Percentiles rank a stretch among this genome's conserved stretches.
phyloP scores from a whole-genome alignment of 2,113 vertebrate species.

The Takifugu bimaculatus region DNA sequence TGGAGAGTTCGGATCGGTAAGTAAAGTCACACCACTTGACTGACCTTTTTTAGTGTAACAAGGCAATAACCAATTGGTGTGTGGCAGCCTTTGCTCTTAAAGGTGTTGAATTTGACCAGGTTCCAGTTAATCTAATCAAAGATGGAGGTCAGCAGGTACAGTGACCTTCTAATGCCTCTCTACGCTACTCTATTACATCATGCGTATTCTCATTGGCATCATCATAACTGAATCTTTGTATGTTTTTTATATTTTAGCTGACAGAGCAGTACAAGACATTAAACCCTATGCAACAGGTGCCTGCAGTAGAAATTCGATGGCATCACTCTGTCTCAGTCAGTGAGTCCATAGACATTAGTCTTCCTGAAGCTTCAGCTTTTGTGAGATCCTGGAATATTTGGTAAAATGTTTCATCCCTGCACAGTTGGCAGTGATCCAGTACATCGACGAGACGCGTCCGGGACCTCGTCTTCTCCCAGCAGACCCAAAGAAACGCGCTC shows the following conservation, averaged over 20 bases:
- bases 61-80: conserved; percentile 11
- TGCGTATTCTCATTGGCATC: neutral
- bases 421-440: conserved; percentile 93
- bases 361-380: no score
- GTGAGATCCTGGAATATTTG: neutral
- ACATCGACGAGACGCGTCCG: conserved; percentile 89
- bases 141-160: conserved; percentile 91
- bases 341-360: conserved; percentile 64
- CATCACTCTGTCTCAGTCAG: conserved; percentile 85
- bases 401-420: neutral
- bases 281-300: conserved; percentile 96
- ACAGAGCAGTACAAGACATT: conserved; percentile 80
- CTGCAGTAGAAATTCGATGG: conserved; percentile 90
- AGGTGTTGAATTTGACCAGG: conserved; percentile 83
- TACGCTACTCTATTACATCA: neutral
- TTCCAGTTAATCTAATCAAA: conserved; percentile 84
- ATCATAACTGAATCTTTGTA: neutral
- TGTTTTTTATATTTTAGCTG: conserved; percentile 61
- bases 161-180: neutral
- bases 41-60: neutral
- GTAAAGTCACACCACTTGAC: conserved; percentile 22
- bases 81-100: conserved; percentile 89
- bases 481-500: conserved; percentile 82
- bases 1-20: conserved; percentile 97
- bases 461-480: conserved; percentile 81